phyloP scores from a whole-genome alignment of 2,888 invertebrate genomes.

The Chirona hameri region DNA sequence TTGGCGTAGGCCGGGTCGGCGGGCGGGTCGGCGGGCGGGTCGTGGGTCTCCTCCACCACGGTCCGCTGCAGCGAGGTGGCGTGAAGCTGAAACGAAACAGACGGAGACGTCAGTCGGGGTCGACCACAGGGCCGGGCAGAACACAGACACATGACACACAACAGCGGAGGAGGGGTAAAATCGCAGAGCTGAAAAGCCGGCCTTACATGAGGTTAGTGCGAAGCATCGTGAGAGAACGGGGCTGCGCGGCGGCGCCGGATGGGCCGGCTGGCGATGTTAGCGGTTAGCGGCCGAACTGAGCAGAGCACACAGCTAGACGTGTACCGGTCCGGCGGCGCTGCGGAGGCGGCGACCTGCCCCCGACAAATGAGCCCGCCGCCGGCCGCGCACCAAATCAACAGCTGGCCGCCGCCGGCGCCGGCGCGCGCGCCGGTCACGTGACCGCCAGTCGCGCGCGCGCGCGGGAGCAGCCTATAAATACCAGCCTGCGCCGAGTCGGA shows the following conservation, averaged over 20 bases:
- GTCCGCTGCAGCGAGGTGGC: conserved; percentile 59
- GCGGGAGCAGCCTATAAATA: neutral
- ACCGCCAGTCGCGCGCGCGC: neutral
- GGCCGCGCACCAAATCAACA: neutral
- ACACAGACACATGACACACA: neutral
- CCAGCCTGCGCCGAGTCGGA: neutral
- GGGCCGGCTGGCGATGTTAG: neutral
- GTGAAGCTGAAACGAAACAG: conserved; percentile 53
- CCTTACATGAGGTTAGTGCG: neutral
- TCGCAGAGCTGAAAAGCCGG: neutral
- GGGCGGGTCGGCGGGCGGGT: conserved; percentile 59
- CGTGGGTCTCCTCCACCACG: conserved; percentile 55
- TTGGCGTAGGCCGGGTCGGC: too few species aligned
- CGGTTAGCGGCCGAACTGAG: neutral
- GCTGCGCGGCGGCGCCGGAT: too few species aligned
- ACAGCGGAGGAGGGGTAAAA: neutral
- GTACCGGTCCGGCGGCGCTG: neutral
- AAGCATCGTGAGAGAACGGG: neutral
- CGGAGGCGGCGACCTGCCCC: neutral
- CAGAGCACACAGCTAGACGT: neutral
- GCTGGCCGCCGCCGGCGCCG: neutral
- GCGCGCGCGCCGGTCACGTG: conserved; percentile 12
- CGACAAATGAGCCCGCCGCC: neutral
- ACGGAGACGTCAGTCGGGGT: neutral
- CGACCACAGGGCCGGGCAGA: neutral